Percentiles rank a stretch among this genome's conserved stretches.
Evolutionary conservation across 2,888 invertebrate species (phyloP).

Genomic region (Listrodromus nycthemerus): DNA sequence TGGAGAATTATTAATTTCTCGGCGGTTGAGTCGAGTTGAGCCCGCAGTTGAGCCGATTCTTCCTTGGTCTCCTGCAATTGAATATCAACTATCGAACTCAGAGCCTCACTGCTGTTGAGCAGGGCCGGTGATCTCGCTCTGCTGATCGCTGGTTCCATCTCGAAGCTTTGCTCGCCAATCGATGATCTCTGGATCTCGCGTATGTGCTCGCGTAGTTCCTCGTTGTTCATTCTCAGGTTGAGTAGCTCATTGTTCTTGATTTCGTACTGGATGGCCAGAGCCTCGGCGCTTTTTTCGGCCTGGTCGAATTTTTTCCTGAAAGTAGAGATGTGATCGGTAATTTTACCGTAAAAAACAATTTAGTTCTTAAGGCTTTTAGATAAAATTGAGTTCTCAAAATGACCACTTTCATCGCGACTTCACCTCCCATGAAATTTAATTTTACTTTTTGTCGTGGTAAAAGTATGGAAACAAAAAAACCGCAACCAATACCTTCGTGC

Average conservation of each 20-base stretch:
- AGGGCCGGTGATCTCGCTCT: conserved; percentile 60
- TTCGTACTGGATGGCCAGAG: conserved; percentile 73
- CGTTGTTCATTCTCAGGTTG: conserved; percentile 75
- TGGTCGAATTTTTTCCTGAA: conserved; percentile 73
- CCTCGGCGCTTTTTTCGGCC: conserved; percentile 74
- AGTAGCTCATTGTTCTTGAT: conserved; percentile 77
- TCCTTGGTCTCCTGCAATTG: conserved; percentile 83
- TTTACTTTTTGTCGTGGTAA: background rate
- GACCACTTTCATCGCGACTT: no score
- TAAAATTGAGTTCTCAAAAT: no score
- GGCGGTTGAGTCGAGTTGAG: conserved; percentile 61
- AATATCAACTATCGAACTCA: conserved; percentile 81
- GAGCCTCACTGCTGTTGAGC: conserved; percentile 76
- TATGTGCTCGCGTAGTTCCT: conserved; percentile 77
- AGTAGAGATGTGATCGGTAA: background rate
- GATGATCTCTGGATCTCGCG: conserved; percentile 73
- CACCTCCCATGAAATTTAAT: no score
- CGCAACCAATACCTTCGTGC: background rate
- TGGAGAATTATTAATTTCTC: conserved; percentile 48
- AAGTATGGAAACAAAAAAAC: background rate
- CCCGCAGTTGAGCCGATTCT: conserved; percentile 72
- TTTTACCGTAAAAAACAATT: no score
- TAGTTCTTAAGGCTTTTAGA: no score
- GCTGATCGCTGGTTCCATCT: conserved; percentile 73
- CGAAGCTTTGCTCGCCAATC: conserved; percentile 78